Base-by-base conservation (phyloP, 2,888 invertebrate species). In the Papilio demoleus region DNA sequence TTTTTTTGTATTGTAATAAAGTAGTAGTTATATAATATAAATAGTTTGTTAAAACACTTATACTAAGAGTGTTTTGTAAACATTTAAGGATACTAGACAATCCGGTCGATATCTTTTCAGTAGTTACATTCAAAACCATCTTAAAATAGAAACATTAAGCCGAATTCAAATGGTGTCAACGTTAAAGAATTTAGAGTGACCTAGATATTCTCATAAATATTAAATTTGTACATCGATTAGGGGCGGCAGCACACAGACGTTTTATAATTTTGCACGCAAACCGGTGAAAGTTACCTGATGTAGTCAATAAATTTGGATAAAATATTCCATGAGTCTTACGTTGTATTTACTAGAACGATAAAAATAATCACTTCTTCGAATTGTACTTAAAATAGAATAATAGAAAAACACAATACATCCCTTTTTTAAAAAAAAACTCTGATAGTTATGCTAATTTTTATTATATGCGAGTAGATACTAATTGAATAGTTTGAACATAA, bases 201-300 rank as follows among this genome's bases (percentile, higher is more conserved):
- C 68, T 59, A 64, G 38, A 68, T 68, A 50, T 59, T 60, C 40
- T 64, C 59, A 68, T 68, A 59, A 64, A 64, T 68, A 68, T 68
- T 50, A 64, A 64, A 64, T 59, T 58, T 50, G 38, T 22, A 31
- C 59, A 40, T 64, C 64, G 68, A 68, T 64, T 60, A 60, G 36
- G 60, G 24, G 11, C 59, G 38, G 59, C 47, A 36, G 19, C 27
- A 42, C 19, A 42, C 19, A 53, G 17, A 24, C 42, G 31, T 50
- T 66, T 50, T 60, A 60, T 60, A 38, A 53, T 40, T 61, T 67
- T 31, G 61, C 61, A 67, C 47, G 60, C 60, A 14, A 61, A 67
- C 9, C 42, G 47, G 60, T 47, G 65, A 65, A 65, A 65, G 42
- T 56, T 17, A 56, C 53, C 53, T 17, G 17, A 31, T 31, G 31